phyloP scores from a whole-genome alignment of 2,113 vertebrate species.

The Pseudopipra pipra region DNA sequence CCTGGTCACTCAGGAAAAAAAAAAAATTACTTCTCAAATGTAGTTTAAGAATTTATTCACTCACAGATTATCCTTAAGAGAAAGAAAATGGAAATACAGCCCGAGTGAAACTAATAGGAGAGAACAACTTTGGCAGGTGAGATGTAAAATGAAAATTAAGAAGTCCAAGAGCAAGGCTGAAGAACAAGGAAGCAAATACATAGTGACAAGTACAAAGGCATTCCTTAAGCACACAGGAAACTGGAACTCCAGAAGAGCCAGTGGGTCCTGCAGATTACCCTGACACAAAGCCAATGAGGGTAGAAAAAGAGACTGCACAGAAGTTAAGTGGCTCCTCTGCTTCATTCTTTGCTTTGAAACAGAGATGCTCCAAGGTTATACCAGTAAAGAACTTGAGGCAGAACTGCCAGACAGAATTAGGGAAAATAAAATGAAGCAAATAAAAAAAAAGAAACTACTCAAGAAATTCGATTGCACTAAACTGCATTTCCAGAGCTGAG shows the following conservation, averaged over 20 bases:
- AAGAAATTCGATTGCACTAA: not conserved
- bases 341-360: not conserved
- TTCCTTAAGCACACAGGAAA: not conserved
- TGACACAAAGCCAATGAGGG: not conserved
- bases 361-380: not conserved
- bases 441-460: not conserved
- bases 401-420: not conserved
- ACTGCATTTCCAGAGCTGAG: not conserved
- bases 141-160: slow-evolving; percentile 38
- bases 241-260: not conserved
- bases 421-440: not conserved
- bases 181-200: slow-evolving; percentile 9
- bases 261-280: not conserved
- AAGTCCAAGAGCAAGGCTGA: slow-evolving; percentile 19
- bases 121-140: slow-evolving; percentile 44
- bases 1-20: not conserved
- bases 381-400: not conserved
- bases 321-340: not conserved
- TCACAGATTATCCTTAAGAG: not conserved
- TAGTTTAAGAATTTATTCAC: not conserved
- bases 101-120: slow-evolving; percentile 32
- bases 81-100: slow-evolving; percentile 29
- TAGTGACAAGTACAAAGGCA: slow-evolving; percentile 27
- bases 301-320: not conserved
- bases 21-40: not conserved